Conservation (phyloP, 1,140 invertebrate species). For the Nebria ingens region DNA sequence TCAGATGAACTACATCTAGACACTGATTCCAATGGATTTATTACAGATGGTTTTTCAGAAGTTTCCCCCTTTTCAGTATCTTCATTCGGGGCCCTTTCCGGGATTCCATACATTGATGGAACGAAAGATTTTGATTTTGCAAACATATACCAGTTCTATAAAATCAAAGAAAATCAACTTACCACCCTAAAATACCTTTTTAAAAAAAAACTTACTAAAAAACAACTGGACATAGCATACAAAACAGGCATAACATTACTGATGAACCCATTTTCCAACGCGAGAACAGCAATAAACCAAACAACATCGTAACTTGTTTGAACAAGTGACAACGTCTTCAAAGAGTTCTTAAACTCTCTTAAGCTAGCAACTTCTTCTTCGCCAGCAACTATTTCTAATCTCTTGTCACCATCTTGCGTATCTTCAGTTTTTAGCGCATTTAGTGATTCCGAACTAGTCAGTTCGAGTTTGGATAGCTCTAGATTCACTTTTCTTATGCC, state of each 20-base stretch:
- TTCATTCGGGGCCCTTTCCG: slow-evolving; percentile 18
- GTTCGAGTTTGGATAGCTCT: slow-evolving; percentile 30
- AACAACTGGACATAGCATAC: slow-evolving; percentile 40
- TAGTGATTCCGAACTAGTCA: slow-evolving; percentile 28
- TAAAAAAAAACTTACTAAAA: slow-evolving; percentile 37
- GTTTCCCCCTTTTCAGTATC: slow-evolving; percentile 19
- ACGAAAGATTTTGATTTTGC: slow-evolving; percentile 27
- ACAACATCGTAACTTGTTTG: slow-evolving; percentile 32
- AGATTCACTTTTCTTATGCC: slow-evolving; percentile 33
- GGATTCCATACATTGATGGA: slow-evolving; percentile 22
- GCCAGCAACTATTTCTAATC: slow-evolving; percentile 16
- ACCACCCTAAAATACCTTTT: too few relatives aligned
- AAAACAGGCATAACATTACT: slow-evolving; percentile 50
- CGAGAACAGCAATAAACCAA: slow-evolving; percentile 60
- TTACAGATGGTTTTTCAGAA: slow-evolving; percentile 8
- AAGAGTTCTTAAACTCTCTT: slow-evolving; percentile 27
- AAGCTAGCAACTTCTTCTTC: slow-evolving; percentile 28
- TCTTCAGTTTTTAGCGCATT: slow-evolving; percentile 26
- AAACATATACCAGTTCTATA: slow-evolving; percentile 33
- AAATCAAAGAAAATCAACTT: slow-evolving; percentile 14
- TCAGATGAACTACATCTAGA: slow-evolving; percentile 27
- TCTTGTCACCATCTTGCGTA: slow-evolving; percentile 36
- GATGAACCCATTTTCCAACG: slow-evolving; percentile 50
- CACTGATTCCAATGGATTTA: slow-evolving; percentile 17
- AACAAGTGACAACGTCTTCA: slow-evolving; percentile 29